Percentiles rank a stretch among this genome's conserved stretches.
Evolutionary conservation across 1,140 invertebrate species (phyloP).

Genomic region (Trichoplusia ni): DNA sequence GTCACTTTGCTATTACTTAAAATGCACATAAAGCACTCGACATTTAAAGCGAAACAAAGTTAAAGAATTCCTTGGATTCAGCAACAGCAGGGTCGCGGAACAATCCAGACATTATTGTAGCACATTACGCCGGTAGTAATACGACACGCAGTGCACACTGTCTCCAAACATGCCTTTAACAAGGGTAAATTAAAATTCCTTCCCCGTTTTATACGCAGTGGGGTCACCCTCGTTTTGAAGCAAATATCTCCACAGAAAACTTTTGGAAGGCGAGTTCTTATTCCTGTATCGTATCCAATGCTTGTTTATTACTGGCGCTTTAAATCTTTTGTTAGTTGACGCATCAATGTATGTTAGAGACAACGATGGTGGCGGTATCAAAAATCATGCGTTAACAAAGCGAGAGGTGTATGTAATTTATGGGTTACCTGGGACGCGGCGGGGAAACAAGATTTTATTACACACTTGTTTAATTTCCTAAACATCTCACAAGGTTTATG

Average conservation of each 20-base stretch:
- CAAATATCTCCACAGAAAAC: slow-evolving; percentile 14
- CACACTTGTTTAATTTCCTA: slow-evolving; percentile 46
- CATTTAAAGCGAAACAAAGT: slow-evolving; percentile 18
- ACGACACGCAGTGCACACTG: slow-evolving; percentile 37
- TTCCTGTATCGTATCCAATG: slow-evolving; percentile 13
- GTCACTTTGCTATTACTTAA: slow-evolving; percentile 8
- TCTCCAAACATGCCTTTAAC: slow-evolving; percentile 53
- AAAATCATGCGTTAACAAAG: slow-evolving; percentile 20
- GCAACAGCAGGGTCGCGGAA: slow-evolving; percentile 11
- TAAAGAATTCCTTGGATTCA: slow-evolving; percentile 28
- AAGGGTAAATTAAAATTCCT: slow-evolving; percentile 68
- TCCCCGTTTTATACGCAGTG: slow-evolving; percentile 45
- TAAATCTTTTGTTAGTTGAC: neutral
- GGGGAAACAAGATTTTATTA: slow-evolving; percentile 50
- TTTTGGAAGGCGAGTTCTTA: neutral
- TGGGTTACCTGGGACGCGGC: slow-evolving; percentile 43
- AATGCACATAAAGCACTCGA: slow-evolving; percentile 9
- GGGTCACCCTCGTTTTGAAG: slow-evolving; percentile 36
- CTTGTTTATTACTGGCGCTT: neutral
- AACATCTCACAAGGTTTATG: slow-evolving; percentile 25
- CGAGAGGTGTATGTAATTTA: slow-evolving; percentile 41
- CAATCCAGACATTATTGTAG: slow-evolving; percentile 39
- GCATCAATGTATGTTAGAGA: neutral
- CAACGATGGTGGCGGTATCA: neutral
- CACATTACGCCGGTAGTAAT: slow-evolving; percentile 43